Evolutionary conservation across 2,888 invertebrate species (phyloP), one percentile per base, ranked within the genome.

Genomic region (Melolontha melolontha): DNA sequence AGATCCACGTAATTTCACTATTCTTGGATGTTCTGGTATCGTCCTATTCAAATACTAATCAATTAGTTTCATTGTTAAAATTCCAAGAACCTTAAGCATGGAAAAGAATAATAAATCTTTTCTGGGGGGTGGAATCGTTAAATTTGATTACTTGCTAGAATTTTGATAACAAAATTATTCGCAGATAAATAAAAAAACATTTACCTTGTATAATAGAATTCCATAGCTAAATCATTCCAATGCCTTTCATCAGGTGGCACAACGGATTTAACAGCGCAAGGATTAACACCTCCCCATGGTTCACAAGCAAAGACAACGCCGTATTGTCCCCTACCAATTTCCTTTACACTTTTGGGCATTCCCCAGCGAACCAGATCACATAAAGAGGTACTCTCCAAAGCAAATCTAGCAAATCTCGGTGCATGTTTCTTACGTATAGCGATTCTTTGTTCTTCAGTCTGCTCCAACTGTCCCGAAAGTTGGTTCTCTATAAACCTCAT

Each of bases 181-280:
- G n/a, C n/a, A n/a, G n/a, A n/a, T n/a, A n/a, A n/a, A n/a, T n/a
- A n/a, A 22, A 22, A 2, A 22, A 22, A 22, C 4, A 65, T 16
- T 67, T 77, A 91, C 92, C 92, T 90, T 55, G 95, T 94, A 77
- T 95, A 95, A 81, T 93, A 94, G 85, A 95, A 95, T 83, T 96
- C 95, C 91, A 95, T 91, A 0, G 95, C 94, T 1, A 96, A 84
- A 79, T 96, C 95, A 79, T 92, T 92, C 91, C 94, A 95, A 79
- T 95, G 95, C 69, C 93, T 86, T 76, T 94, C 94, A 80, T 96
- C 95, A 0, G 93, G 92, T 0, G 95, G 95, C 50, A 95, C 89
- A 57, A 96, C 94, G 0, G 94, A 93, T 84, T 96, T 96, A 57
- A 94, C 90, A 6, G 95, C 95, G 77, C 91, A 92, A 0, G 92